Percentiles rank a stretch among this genome's conserved stretches.
phyloP scores from a whole-genome alignment of 2,113 vertebrate genomes.

The Fregetta grallaria region DNA sequence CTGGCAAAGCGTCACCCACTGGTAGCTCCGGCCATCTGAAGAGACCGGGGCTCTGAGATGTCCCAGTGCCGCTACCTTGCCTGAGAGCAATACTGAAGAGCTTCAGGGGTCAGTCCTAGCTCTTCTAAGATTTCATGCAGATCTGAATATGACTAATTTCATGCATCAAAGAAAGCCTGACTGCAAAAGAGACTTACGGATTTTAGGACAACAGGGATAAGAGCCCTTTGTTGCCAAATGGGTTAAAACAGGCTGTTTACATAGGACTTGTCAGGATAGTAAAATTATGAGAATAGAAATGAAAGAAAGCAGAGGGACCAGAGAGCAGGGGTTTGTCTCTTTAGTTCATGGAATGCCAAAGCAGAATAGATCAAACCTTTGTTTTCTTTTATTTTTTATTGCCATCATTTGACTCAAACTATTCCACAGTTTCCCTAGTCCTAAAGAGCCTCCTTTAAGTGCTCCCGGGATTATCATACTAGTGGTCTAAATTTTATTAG shows the following conservation, averaged over 20 bases:
- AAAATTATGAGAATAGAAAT: background rate
- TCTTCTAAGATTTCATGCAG: background rate
- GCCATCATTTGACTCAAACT: background rate
- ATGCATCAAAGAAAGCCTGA: background rate
- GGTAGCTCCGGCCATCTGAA: background rate
- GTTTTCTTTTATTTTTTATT: background rate
- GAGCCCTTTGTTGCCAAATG: background rate
- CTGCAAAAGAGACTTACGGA: background rate
- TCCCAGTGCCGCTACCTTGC: background rate
- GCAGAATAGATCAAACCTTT: background rate
- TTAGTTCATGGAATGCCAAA: background rate
- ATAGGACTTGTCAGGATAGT: background rate
- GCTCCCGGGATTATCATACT: background rate
- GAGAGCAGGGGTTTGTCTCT: background rate
- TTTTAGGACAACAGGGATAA: background rate
- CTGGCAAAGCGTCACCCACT: background rate
- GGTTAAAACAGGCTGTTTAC: background rate
- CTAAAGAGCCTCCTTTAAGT: background rate
- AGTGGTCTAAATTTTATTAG: background rate
- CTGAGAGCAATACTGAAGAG: accelerated
- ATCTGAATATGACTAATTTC: background rate
- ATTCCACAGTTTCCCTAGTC: background rate
- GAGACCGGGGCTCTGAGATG: background rate
- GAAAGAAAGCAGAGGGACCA: background rate
- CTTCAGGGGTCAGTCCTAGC: background rate